These are phyloP conservation scores for Hybognathus amarus DNA, from an alignment of 2,797 vertebrate genomes.

Conservation along the genomic window DNA sequence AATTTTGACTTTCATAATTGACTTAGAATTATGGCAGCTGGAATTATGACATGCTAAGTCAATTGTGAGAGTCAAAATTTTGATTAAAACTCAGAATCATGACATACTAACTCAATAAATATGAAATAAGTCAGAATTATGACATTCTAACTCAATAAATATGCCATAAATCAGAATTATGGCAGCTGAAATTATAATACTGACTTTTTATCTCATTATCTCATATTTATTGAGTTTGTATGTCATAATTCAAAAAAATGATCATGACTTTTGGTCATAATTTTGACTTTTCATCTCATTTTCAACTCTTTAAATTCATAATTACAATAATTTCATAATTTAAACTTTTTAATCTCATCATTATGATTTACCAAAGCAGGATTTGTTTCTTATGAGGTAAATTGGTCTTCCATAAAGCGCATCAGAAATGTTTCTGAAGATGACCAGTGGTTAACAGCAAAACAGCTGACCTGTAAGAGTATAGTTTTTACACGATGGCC, in stretches of 20 bases:
- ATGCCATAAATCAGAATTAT: too few relatives aligned
- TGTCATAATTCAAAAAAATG: not conserved
- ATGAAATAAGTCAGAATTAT: too few relatives aligned
- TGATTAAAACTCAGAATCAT: too few relatives aligned
- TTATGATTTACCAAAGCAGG: not conserved
- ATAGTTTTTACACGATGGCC: not conserved
- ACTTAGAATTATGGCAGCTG: too few relatives aligned
- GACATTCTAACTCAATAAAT: too few relatives aligned
- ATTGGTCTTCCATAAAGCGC: not conserved
- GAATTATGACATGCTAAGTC: too few relatives aligned
- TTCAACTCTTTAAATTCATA: not conserved
- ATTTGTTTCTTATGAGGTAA: not conserved
- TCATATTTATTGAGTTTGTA: too few relatives aligned
- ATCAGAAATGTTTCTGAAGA: not conserved
- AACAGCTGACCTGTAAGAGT: not conserved
- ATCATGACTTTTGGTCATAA: not conserved
- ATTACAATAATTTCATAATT: not conserved
- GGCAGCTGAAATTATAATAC: not conserved
- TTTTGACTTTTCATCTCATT: not conserved
- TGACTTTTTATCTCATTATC: not conserved
- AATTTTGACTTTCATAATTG: not conserved
- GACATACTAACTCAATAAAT: too few relatives aligned
- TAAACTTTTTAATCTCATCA: not conserved
- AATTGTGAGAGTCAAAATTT: too few relatives aligned
- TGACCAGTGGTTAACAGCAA: too few relatives aligned